phyloP scores from a whole-genome alignment of 2,797 vertebrate species.

The Labroides dimidiatus region DNA sequence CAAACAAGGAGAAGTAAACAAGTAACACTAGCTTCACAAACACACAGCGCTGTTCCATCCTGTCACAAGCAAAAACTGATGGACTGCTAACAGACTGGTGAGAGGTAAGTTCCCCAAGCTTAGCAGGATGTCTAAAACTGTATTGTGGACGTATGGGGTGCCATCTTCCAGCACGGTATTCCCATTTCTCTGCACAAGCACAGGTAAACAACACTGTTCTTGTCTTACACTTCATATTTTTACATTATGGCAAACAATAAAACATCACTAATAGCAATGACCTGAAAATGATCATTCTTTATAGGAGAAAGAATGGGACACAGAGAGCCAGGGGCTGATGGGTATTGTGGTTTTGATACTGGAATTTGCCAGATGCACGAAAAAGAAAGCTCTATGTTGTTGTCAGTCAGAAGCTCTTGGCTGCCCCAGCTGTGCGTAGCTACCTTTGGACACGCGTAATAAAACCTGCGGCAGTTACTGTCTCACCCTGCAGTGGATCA shows the following conservation, averaged over 20 bases:
- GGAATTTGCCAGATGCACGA: background rate
- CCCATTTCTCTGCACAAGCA: too few species aligned
- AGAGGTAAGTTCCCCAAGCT: too few species aligned
- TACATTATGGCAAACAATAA: background rate
- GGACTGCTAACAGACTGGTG: too few species aligned
- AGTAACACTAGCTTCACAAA: too few species aligned
- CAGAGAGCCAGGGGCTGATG: background rate
- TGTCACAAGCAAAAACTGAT: too few species aligned
- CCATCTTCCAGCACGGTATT: too few species aligned
- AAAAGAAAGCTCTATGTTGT: background rate
- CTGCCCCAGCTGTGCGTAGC: slow-evolving; percentile 21
- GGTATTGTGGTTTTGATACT: slow-evolving; percentile 3
- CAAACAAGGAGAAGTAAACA: too few species aligned
- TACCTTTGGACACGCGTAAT: slow-evolving; percentile 40
- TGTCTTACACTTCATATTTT: background rate
- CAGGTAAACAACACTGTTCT: background rate
- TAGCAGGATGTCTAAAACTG: too few species aligned
- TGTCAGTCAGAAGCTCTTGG: slow-evolving; percentile 6
- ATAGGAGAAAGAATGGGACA: background rate
- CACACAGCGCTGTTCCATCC: too few species aligned
- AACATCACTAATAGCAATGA: background rate
- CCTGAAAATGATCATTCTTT: background rate
- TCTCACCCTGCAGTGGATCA: slow-evolving; percentile 30
- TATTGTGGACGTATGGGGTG: too few species aligned
- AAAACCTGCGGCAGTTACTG: slow-evolving; percentile 37